phyloP scores from a whole-genome alignment of 2,888 invertebrate species.

The Morpho achilles region DNA sequence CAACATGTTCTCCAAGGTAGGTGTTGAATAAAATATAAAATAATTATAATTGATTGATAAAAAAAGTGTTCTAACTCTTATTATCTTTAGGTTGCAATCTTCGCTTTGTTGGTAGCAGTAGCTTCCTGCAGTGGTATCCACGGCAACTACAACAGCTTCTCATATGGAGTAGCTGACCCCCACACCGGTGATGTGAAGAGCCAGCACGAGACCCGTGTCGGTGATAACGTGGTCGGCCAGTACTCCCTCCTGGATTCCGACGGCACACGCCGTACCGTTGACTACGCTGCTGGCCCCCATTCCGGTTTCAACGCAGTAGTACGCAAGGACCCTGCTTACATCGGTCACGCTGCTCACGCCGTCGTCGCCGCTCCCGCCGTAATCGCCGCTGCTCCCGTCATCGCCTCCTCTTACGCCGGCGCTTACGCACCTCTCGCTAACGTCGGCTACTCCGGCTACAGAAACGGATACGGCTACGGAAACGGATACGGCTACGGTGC shows the following conservation, averaged over 20 bases:
- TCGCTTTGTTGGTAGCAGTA: constrained; percentile 4
- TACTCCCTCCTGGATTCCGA: constrained; percentile 79
- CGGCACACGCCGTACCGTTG: constrained; percentile 82
- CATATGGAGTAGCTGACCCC: constrained; percentile 69
- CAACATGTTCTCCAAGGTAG: constrained; percentile 35
- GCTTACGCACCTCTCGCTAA: neutral
- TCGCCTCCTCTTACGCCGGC: constrained; percentile 22
- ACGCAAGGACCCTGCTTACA: constrained; percentile 64
- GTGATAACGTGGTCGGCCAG: constrained; percentile 80
- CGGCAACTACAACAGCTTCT: constrained; percentile 63
- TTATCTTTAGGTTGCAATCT: constrained; percentile 3
- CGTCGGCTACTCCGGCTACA: neutral
- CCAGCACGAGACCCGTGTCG: constrained; percentile 82
- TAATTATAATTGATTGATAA: neutral
- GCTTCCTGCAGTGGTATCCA: neutral
- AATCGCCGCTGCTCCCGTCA: constrained; percentile 8
- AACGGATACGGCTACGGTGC: neutral
- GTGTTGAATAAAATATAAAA: neutral
- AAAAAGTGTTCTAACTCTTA: neutral
- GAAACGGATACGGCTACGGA: neutral
- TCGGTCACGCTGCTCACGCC: constrained; percentile 39
- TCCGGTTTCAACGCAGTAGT: constrained; percentile 79
- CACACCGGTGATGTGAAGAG: constrained; percentile 73
- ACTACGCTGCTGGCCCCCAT: constrained; percentile 68
- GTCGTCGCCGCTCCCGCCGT: constrained; percentile 32